Evolutionary conservation across 2,888 invertebrate species (phyloP), one percentile per base, ranked within the genome.

Genomic region (Tipula lateralis): DNA sequence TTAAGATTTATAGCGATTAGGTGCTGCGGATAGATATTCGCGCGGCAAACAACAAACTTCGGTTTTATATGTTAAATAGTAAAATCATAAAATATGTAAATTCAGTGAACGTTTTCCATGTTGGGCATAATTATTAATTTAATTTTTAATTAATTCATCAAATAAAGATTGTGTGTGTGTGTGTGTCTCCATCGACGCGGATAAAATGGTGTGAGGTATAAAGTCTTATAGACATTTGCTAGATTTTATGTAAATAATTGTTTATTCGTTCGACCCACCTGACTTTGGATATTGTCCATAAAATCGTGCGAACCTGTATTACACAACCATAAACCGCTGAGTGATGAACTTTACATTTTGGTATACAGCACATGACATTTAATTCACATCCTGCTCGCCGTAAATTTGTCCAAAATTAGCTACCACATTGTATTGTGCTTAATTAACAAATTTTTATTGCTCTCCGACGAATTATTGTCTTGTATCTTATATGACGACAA

Each of bases 61-160:
- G 13, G 13, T 39, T 39, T 13, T 44, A 13, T 44, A 50, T 66
- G 66, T 24, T 24, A 24, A 66, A n/a, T 3, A 16, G 3, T 4
- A 44, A 44, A 44, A 66, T 66, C 66, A 66, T 66, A 66, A 66
- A 66, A 66, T 66, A 66, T 66, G 66, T 2, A 2, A 66, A 66
- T 66, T 7, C 9, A 4, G 6, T 66, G 24, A 24, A 24, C 66
- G 12, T 66, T 66, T 66, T 66, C 24, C 4, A 39, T 24, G 19
- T 66, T 50, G 9, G 9, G 2, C 7, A 39, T 39, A 66, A 66
- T 24, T 66, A 66, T 66, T 66, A 66, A 66, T 66, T 66, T 66
- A 24, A 66, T 24, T 24, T 66, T 66, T 66, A 66, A 66, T 66
- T 66, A 66, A 66, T 66, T 66, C 66, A 66, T 66, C 66, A 66